These are phyloP conservation scores for Hyppa rectilinea DNA, from an alignment of 2,888 invertebrate species.

Conservation along the genomic window DNA sequence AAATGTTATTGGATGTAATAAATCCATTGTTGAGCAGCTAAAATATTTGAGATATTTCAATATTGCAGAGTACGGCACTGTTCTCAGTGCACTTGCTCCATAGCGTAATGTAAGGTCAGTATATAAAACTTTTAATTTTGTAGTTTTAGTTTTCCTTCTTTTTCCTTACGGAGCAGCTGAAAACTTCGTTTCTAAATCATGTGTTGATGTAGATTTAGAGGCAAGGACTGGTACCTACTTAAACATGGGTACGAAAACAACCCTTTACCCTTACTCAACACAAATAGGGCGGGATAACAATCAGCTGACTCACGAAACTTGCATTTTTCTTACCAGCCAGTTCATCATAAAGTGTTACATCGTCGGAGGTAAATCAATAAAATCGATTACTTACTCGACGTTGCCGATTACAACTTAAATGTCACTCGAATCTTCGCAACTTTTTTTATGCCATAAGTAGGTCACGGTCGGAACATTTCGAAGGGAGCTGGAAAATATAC, in stretches of 20 bases:
- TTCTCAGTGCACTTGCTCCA: constrained; percentile 30
- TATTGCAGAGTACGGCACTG: constrained; percentile 52
- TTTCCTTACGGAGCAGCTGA: background rate
- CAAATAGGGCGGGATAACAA: constrained; percentile 19
- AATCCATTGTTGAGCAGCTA: constrained; percentile 17
- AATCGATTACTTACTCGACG: constrained; percentile 47
- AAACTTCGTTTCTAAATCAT: background rate
- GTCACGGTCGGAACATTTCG: constrained; percentile 78
- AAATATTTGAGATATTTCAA: constrained; percentile 45
- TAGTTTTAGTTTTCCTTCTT: background rate
- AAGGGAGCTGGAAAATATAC: constrained; percentile 72
- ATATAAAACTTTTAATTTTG: constrained; percentile 14
- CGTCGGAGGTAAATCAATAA: constrained; percentile 36
- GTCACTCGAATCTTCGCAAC: constrained; percentile 57
- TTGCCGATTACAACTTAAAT: constrained; percentile 52
- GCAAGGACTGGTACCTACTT: constrained; percentile 10
- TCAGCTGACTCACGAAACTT: constrained; percentile 43
- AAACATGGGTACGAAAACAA: constrained; percentile 17
- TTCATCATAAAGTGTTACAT: constrained; percentile 34
- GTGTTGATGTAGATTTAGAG: background rate
- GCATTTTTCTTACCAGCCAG: constrained; percentile 26
- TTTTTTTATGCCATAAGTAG: constrained; percentile 68
- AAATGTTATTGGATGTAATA: constrained; percentile 31
- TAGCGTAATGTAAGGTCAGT: constrained; percentile 16
- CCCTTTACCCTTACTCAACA: constrained; percentile 16